Base-by-base conservation (phyloP, 2,797 vertebrate genomes). In the Phoxinus dragarum region DNA sequence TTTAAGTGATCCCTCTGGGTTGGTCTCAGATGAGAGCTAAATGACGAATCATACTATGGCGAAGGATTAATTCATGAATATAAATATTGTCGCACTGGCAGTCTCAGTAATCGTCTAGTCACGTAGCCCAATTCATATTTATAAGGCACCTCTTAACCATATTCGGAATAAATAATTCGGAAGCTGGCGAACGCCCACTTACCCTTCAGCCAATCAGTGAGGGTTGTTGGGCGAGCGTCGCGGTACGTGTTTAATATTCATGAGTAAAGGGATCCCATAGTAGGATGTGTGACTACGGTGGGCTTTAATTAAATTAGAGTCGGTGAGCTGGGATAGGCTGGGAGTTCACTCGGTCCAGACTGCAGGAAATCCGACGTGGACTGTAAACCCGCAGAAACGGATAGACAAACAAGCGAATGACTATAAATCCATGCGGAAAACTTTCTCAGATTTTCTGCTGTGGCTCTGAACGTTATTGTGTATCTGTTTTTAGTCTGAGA, bases 321-420 rank as follows among this genome's bases (percentile, higher is more conserved):
- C 91, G 95, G 95, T 92, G 94, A 94, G 94, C 94, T 92, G 92
- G 95, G 94, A 94, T 94, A 95, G 94, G 94, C 95, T 95, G 95
- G 95, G 93, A 95, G 93, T 95, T 92, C 89, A 93, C 92, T 94
- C 23, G 80, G 82, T 72, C 81, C 71, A 84, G 49, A 78, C 72
- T 85, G 86, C 86, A 80, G 89, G 88, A 90, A 81, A 86, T 86
- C 47, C 85, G 85, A 91, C 91, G 89, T 84, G 72, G 84, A 69
- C 66, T 75, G 56, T 82, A 85, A 12, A 88, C 85, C 36, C 80
- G 44, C 75, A 86, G 80, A 83, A 54, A 75, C 40, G 47, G 49
- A 66, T 3, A 56, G 34, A 66, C 80, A 74, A 49, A 49, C 27
- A 12, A 36, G 82, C 91, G 92, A 84, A 93, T 93, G 94, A 93